Evolutionary conservation across 1,140 invertebrate genomes (phyloP), one percentile per base, ranked within the genome.

Genomic region (Ips typographus): DNA sequence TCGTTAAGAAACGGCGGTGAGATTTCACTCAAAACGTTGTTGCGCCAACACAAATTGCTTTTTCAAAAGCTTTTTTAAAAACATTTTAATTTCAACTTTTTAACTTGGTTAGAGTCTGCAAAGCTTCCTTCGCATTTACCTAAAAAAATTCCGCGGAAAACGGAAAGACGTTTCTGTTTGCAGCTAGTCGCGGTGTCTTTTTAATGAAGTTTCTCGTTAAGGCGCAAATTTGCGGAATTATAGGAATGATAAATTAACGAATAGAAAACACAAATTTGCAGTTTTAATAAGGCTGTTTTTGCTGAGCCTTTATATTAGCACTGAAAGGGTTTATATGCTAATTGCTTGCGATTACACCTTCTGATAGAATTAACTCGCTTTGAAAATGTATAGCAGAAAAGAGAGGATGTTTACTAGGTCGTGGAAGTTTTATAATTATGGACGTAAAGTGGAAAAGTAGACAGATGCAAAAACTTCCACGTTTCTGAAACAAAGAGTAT

Each of bases 171-270:
- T 22, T 22, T 22, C 22, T 22, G 22, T 22, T 22, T 22, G 22
- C 22, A 22, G 44, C 22, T 49, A 8, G 44, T 49, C 7, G 44
- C 3, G 22, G 6, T 49, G 44, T 22, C 22, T 49, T 49, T 49
- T 49, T 49, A 49, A 49, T 49, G 44, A 49, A 49, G 44, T 49
- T 49, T 49, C 44, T 49, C 44, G 44, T 49, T 49, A 49, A 22
- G 44, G 44, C 44, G 44, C 44, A 49, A 49, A 3, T 2, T 3
- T 49, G 44, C 44, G 44, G 44, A 49, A 8, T 49, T 49, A 49
- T 49, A 22, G 44, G 22, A 22, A 49, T 49, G 44, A 49, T 22
- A 22, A 22, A 22, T 22, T 22, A 22, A 22, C 22, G 22, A 22
- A 22, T 22, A 22, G 22, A 22, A 22, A 22, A 22, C 22, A 22